Evolutionary conservation across 2,888 invertebrate genomes (phyloP).

Genomic region (Phyllotreta cruciferae): DNA sequence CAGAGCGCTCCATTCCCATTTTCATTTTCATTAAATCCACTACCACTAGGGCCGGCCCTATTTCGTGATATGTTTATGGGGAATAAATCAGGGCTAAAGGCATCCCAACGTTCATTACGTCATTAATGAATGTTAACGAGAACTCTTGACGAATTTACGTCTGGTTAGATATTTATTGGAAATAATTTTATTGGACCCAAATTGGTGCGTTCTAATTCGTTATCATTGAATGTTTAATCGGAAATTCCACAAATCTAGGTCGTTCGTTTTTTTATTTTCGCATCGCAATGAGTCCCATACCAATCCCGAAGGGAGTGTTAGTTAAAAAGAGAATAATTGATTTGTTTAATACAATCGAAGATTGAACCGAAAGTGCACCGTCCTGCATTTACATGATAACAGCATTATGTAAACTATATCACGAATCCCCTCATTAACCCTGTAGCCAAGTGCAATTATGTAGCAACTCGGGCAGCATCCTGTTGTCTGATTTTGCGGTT

Average conservation of each 20-base stretch:
- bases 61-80: slow-evolving; percentile 22
- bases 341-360: too few relatives aligned
- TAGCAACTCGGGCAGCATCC: slow-evolving; percentile 29
- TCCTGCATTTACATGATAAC: slow-evolving; percentile 2
- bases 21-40: slow-evolving; percentile 26
- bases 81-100: slow-evolving; percentile 19
- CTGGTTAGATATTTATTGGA: slow-evolving; percentile 9
- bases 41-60: slow-evolving; percentile 7
- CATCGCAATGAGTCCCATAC: too few relatives aligned
- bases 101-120: slow-evolving; percentile 14
- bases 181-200: slow-evolving; percentile 10
- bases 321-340: too few relatives aligned
- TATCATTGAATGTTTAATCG: slow-evolving; percentile 5
- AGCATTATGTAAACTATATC: slow-evolving; percentile 16
- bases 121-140: slow-evolving; percentile 19
- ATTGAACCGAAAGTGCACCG: slow-evolving; percentile 1
- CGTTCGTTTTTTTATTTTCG: too few relatives aligned
- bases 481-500: slow-evolving; percentile 51
- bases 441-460: slow-evolving; percentile 21
- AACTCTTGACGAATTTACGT: slow-evolving; percentile 10
- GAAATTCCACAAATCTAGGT: too few relatives aligned
- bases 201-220: slow-evolving; percentile 1
- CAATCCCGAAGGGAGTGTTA: too few relatives aligned
- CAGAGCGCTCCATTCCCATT: slow-evolving; percentile 26
- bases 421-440: slow-evolving; percentile 21